These are phyloP conservation scores for Oophaga sylvatica DNA, from an alignment of 2,797 vertebrate species.

Conservation along the genomic window DNA sequence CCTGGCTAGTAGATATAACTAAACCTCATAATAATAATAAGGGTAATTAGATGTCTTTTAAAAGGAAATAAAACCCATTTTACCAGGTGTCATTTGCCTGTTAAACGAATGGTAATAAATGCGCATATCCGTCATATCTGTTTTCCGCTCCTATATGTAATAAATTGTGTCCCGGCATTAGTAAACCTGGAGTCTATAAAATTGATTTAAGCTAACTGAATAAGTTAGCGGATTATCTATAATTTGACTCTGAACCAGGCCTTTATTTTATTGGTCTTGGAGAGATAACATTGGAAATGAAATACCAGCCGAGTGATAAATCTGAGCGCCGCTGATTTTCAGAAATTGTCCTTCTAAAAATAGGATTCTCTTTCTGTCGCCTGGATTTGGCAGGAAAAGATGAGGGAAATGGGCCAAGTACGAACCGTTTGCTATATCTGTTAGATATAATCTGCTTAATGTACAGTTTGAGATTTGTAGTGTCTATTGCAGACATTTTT, in stretches of 20 bases:
- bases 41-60: neutral
- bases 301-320: constrained; percentile 55
- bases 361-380: neutral
- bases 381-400: constrained; percentile 57
- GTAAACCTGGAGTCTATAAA: constrained; percentile 51
- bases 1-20: neutral
- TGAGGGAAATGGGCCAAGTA: constrained; percentile 41
- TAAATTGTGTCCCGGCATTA: constrained; percentile 44
- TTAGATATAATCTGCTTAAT: constrained; percentile 32
- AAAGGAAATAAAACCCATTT: constrained; percentile 8
- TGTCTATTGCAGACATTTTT: constrained; percentile 55
- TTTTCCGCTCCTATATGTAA: constrained; percentile 26
- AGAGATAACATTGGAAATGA: constrained; percentile 60
- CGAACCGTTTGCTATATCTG: neutral
- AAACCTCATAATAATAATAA: neutral
- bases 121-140: constrained; percentile 4
- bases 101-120: constrained; percentile 20
- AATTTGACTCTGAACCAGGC: constrained; percentile 57
- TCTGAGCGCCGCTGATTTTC: constrained; percentile 5
- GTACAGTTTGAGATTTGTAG: constrained; percentile 18
- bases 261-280: constrained; percentile 60
- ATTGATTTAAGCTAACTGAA: constrained; percentile 56
- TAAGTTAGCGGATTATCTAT: constrained; percentile 57
- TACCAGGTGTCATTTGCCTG: constrained; percentile 18
- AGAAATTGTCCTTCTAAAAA: constrained; percentile 27